phyloP scores from a whole-genome alignment of 2,888 invertebrate species.

The Choristoneura rosaceana region DNA sequence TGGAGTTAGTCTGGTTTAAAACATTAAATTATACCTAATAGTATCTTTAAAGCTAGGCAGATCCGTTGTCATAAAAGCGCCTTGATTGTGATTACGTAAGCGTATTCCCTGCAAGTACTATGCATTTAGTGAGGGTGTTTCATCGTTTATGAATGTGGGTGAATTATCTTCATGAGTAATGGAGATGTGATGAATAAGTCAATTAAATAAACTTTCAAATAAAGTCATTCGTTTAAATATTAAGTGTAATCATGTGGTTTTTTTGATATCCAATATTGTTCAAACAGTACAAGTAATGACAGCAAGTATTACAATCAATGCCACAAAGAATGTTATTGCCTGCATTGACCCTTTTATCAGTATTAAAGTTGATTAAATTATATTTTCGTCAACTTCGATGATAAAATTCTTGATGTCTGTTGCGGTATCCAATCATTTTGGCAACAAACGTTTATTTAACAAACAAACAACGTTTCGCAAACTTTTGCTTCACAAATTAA shows the following conservation, averaged over 20 bases:
- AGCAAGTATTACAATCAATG: conserved; percentile 17
- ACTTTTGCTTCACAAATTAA: too few relatives aligned
- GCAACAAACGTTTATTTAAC: too few relatives aligned
- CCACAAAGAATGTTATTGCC: not conserved
- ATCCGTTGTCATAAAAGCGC: too few relatives aligned
- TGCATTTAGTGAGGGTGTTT: not conserved
- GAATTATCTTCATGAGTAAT: not conserved
- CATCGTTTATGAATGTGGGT: not conserved
- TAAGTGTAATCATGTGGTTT: not conserved
- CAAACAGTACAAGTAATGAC: not conserved
- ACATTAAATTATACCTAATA: not conserved
- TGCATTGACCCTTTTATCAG: conserved; percentile 11
- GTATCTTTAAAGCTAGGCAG: not conserved
- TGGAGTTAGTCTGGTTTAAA: conserved; percentile 7
- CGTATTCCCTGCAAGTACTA: too few relatives aligned
- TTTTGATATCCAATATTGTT: not conserved
- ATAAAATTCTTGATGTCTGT: not conserved
- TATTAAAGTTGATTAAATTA: conserved; percentile 6
- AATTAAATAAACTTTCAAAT: not conserved
- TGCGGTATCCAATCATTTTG: too few relatives aligned
- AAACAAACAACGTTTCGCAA: too few relatives aligned
- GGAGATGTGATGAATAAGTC: not conserved
- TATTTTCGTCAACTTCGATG: conserved; percentile 23
- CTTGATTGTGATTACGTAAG: too few relatives aligned
- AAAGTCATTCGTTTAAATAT: not conserved